Evolutionary conservation across 2,888 invertebrate genomes (phyloP).

Genomic region (Chironomus riparius): DNA sequence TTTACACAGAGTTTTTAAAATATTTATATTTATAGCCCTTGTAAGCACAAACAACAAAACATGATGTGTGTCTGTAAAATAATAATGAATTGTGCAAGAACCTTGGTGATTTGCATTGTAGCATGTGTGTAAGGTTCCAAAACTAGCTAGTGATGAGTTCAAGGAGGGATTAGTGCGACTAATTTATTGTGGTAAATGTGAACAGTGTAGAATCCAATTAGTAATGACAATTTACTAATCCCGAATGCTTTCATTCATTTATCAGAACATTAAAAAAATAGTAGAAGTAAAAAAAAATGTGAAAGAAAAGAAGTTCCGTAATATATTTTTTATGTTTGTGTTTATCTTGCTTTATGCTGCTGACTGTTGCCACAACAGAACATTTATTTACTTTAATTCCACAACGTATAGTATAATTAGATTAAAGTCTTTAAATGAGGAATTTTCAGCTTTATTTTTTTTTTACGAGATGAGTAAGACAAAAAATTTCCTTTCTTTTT

Average conservation of each 20-base stretch:
- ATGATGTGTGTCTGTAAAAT: slow-evolving; percentile 14
- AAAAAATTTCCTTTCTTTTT: background rate
- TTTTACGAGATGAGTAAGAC: background rate
- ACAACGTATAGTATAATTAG: slow-evolving; percentile 3
- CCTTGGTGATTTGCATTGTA: background rate
- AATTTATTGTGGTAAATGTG: background rate
- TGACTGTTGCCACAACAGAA: background rate
- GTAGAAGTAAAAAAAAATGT: background rate
- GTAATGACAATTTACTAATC: slow-evolving; percentile 15
- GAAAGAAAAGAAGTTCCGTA: background rate
- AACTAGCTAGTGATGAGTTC: background rate
- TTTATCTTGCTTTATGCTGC: background rate
- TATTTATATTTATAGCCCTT: slow-evolving; percentile 16
- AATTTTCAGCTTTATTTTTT: background rate
- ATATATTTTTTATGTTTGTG: background rate
- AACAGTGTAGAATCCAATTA: slow-evolving; percentile 7
- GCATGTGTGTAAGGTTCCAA: background rate
- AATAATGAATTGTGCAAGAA: background rate
- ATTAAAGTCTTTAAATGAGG: slow-evolving; percentile 3
- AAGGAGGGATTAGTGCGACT: background rate
- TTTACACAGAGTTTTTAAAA: slow-evolving; percentile 10
- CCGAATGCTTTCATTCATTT: background rate
- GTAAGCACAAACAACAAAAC: slow-evolving; percentile 10
- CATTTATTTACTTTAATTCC: background rate
- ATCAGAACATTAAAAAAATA: background rate